These are phyloP conservation scores for Galleria mellonella DNA, from an alignment of 1,140 invertebrate genomes.

Conservation along the genomic window DNA sequence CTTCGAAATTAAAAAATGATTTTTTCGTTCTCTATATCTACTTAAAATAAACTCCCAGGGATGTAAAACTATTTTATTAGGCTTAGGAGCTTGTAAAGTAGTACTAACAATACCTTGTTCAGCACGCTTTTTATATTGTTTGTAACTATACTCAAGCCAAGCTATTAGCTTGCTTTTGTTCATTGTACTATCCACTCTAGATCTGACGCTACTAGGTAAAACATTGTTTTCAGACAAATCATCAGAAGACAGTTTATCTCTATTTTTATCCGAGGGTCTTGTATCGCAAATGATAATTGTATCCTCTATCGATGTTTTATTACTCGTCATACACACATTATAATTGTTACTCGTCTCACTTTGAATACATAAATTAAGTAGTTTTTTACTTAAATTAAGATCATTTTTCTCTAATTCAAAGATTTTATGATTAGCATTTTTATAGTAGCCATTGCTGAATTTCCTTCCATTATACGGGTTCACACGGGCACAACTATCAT, in stretches of 20 bases:
- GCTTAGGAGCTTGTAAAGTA: conserved; percentile 40
- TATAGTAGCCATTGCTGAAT: conserved; percentile 37
- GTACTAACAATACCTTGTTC: conserved; percentile 25
- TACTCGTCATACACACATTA: no score
- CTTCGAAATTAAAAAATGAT: conserved; percentile 47
- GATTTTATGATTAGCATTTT: conserved; percentile 41
- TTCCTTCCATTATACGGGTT: conserved; percentile 35
- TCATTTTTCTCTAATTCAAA: conserved; percentile 50
- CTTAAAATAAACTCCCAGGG: conserved; percentile 56
- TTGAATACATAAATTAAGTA: conserved; percentile 18
- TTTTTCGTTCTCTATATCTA: conserved; percentile 52
- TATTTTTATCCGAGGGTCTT: no score
- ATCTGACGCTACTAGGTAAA: background rate
- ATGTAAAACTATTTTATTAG: conserved; percentile 42
- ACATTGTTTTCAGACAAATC: no score
- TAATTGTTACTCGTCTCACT: no score
- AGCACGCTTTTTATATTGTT: conserved; percentile 37
- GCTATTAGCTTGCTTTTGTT: conserved; percentile 28
- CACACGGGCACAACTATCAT: conserved; percentile 26
- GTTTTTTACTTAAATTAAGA: conserved; percentile 32
- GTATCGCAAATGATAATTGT: no score
- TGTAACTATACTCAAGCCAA: conserved; percentile 54
- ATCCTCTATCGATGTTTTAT: background rate
- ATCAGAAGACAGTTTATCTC: no score
- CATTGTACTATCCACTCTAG: background rate